Evolutionary conservation across 2,888 invertebrate genomes (phyloP), one percentile per base, ranked within the genome.

Genomic region (Hirtodrosophila confusa): DNA sequence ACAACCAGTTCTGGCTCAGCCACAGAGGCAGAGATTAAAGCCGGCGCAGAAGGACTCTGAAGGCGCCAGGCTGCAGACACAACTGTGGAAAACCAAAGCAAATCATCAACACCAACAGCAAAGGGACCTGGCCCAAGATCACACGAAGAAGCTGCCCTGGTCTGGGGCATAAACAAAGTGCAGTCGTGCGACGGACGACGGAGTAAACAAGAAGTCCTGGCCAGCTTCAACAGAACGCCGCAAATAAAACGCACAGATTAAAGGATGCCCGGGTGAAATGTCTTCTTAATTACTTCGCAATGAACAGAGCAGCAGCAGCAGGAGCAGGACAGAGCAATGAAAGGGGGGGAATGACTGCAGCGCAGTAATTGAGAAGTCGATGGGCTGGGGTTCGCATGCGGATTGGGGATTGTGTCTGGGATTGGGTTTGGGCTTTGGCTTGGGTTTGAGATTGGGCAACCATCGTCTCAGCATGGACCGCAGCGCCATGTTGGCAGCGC

Each of bases 221-320:
- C 40, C 33, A 31, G 44, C 36, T n/a, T 8, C 27, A 50, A 53
- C 60, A 64, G 51, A 57, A 69, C 58, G 71, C 75, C 70, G 74
- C 75, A 82, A 78, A 82, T 86, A 82, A 86, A 80, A 84, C 86
- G 86, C 85, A 88, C 78, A 88, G 85, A 88, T 88, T 88, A 88
- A 88, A 88, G 86, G 88, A 88, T 86, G 78, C 88, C 88, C 87
- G 78, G 75, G 76, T 80, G 74, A 88, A 88, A 88, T 86, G 86
- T 88, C 82, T 84, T 88, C 88, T 88, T 88, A 88, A 88, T 88
- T 88, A 88, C 88, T 86, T 82, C 67, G 83, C 86, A 76, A 75
- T 80, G 80, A 84, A 77, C 74, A 69, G 57, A 55, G 56, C 17
- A 54, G 44, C 29, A 24, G 35, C 39, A 9, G 33, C 37, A 51